phyloP scores from a whole-genome alignment of 2,797 vertebrate genomes.

The Molossus alvarezi region DNA sequence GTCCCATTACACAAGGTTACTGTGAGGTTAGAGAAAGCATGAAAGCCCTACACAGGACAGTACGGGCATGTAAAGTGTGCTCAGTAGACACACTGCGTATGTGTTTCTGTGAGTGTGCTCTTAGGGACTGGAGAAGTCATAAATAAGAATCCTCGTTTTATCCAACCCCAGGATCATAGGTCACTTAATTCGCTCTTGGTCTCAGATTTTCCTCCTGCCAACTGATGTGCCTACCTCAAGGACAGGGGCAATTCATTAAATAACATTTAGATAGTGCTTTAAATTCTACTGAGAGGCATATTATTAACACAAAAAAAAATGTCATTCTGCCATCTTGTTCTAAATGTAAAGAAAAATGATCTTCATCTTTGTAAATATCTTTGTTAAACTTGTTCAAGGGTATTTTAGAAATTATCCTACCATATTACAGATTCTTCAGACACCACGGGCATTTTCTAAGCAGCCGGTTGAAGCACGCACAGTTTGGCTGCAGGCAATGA shows the following conservation, averaged over 20 bases:
- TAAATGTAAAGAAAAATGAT: background rate
- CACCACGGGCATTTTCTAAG: background rate
- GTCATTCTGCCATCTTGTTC: background rate
- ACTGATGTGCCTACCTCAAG: background rate
- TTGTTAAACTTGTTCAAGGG: background rate
- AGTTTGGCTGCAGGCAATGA: background rate
- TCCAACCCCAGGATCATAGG: background rate
- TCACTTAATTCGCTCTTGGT: background rate
- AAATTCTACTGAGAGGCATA: background rate
- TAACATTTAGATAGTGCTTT: background rate
- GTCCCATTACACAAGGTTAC: background rate
- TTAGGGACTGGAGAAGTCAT: background rate
- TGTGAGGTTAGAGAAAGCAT: background rate
- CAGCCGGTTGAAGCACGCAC: background rate
- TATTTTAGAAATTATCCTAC: background rate
- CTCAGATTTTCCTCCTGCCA: conserved; percentile 25
- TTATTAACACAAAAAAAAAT: background rate
- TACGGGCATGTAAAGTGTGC: background rate
- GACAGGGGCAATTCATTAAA: background rate
- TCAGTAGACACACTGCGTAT: background rate
- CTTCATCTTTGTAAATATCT: conserved; percentile 23
- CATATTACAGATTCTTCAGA: background rate
- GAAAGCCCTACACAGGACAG: background rate
- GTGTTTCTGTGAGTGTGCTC: background rate
- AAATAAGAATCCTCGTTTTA: background rate